These are phyloP conservation scores for Drosophila jambulina DNA, from an alignment of 1,140 invertebrate genomes.

Conservation along the genomic window DNA sequence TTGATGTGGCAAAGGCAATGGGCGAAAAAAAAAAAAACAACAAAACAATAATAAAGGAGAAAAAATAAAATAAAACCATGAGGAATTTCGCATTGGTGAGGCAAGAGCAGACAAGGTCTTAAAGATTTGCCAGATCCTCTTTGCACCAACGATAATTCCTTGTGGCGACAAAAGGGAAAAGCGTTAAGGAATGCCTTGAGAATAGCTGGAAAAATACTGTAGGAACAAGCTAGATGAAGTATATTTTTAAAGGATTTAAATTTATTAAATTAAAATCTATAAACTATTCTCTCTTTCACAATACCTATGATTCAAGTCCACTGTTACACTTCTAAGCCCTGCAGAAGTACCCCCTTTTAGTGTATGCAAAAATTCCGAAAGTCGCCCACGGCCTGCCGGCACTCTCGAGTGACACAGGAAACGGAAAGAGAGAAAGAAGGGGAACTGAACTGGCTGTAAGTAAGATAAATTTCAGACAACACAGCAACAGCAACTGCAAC, in stretches of 20 bases:
- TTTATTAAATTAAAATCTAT: accelerated
- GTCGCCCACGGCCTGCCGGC: slow-evolving; percentile 8
- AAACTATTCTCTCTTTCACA: background rate
- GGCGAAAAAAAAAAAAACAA: slow-evolving; percentile 18
- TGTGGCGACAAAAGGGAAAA: slow-evolving; percentile 36
- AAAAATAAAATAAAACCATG: slow-evolving; percentile 18
- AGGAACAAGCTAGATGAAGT: background rate
- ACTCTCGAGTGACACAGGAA: slow-evolving; percentile 29
- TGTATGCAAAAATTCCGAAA: slow-evolving; percentile 8
- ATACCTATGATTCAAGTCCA: background rate
- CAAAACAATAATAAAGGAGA: slow-evolving; percentile 28
- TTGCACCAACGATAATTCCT: slow-evolving; percentile 37
- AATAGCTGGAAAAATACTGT: background rate
- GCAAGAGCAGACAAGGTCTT: slow-evolving; percentile 22
- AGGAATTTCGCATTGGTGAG: slow-evolving; percentile 37
- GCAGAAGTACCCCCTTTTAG: background rate
- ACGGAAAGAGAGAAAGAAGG: slow-evolving; percentile 10
- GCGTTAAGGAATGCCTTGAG: slow-evolving; percentile 13
- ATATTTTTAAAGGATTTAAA: background rate
- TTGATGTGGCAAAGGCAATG: slow-evolving; percentile 72
- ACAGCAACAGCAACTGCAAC: slow-evolving; percentile 19
- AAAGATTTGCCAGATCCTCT: slow-evolving; percentile 40
- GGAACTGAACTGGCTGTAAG: slow-evolving; percentile 35
- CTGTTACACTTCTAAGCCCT: no score
- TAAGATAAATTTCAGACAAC: slow-evolving; percentile 37